Evolutionary conservation across 2,113 vertebrate genomes (phyloP).

Genomic region (Indicator maculatus): DNA sequence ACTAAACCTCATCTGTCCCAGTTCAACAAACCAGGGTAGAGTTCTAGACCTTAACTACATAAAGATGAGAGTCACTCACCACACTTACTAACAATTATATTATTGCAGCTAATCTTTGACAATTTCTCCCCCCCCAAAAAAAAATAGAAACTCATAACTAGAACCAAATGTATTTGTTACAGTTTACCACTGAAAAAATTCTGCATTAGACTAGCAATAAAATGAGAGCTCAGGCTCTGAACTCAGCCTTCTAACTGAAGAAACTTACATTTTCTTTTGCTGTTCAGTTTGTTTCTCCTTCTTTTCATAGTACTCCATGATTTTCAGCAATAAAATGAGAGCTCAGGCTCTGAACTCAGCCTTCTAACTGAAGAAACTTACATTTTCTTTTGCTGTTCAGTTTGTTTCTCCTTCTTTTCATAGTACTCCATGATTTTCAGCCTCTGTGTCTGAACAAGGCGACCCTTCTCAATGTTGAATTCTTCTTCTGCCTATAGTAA

Average conservation of each 20-base stretch:
- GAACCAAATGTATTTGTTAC: neutral
- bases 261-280: too few species aligned
- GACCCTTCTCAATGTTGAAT: conserved; percentile 99
- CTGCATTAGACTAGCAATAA: neutral
- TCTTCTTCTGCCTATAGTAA: conserved; percentile 92
- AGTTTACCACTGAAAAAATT: neutral
- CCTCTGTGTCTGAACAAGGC: conserved; percentile 96
- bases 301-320: too few species aligned
- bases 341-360: neutral
- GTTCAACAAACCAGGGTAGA: neutral
- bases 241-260: too few species aligned
- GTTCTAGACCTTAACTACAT: neutral
- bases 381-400: conserved; percentile 99
- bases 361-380: conserved; percentile 65
- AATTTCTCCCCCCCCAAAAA: neutral
- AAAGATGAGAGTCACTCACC: neutral
- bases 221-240: too few species aligned
- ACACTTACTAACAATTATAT: neutral
- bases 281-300: too few species aligned
- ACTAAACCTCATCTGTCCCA: neutral
- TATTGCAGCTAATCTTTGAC: neutral
- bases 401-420: conserved; percentile 99
- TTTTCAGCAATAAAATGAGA: neutral
- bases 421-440: conserved; percentile 99
- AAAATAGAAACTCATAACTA: neutral